Evolutionary conservation across 2,888 invertebrate species (phyloP), one percentile per base, ranked within the genome.

Genomic region (Amphipoea oculea): DNA sequence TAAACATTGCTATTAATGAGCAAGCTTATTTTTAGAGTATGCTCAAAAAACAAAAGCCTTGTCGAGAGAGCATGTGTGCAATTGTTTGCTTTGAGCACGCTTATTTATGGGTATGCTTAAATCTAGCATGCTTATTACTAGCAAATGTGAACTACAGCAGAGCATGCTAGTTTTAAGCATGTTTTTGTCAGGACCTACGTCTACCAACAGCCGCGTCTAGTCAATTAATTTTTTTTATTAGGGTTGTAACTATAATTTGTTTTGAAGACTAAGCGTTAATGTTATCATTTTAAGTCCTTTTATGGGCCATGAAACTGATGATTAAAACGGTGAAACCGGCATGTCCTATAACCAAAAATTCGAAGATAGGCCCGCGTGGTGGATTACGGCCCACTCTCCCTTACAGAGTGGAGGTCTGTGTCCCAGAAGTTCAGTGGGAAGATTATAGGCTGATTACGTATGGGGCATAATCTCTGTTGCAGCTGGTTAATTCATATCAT

Each of bases 401-500:
- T 54, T 6, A 20, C 23, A 54, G 20, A 54, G 54, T 20, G 54
- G 20, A 23, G 23, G 57, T 11, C 23, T 11, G 7, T 54, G 20
- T 54, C 20, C 20, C 2, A 57, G 11, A 2, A 45, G 45, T 45
- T 45, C 0, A 23, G 11, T n/a, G n/a, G 23, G 2, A 57, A 57
- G 23, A 57, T 57, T 9, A 57, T 9, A 4, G 9, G 11, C 9
- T n/a, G 23, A 57, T 57, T 23, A 57, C 11, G n/a, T 20, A 54
- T 6, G 20, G 0, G 14, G 17, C 2, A 23, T 17, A 6, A n/a
- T 29, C 1, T 78, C 40, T 67, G 69, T 86, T 86, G 48, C 83
- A 93, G 96, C 48, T 91, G 12, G 95, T 95, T 1, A 82, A 88
- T 63, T 85, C 91, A 70, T 95, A 92, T 79, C 92, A 87, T 84